Evolutionary conservation across 2,888 invertebrate species (phyloP).

Genomic region (Steinernema carpocapsae): DNA sequence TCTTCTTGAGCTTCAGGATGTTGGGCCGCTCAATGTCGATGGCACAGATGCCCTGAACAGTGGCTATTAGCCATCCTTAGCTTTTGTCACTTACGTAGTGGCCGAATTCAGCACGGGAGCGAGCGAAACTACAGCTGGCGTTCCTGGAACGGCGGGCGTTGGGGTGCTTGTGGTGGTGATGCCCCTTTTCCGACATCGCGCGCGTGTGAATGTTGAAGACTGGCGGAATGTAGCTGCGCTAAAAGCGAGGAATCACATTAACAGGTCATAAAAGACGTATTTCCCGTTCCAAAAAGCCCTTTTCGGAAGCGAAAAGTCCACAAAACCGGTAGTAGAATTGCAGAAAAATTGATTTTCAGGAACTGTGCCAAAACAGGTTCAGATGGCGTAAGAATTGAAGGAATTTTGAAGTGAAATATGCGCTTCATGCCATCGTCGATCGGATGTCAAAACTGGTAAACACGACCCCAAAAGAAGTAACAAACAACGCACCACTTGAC

Average conservation of each 20-base stretch:
- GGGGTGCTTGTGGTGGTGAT: neutral
- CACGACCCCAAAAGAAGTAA: neutral
- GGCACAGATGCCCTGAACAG: neutral
- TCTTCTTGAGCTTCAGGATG: slow-evolving; percentile 1
- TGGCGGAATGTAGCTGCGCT: slow-evolving; percentile 30
- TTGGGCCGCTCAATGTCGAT: neutral
- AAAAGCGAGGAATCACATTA: neutral
- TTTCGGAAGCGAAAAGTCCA: neutral
- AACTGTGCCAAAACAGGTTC: neutral
- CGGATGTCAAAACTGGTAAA: neutral
- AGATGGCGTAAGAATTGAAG: too few relatives aligned
- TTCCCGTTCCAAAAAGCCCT: neutral
- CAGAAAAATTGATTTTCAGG: neutral
- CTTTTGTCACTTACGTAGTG: neutral
- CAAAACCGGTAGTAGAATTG: neutral
- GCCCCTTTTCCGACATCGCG: neutral
- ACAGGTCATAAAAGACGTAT: neutral
- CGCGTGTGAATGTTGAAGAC: slow-evolving; percentile 21
- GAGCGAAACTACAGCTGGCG: too few relatives aligned
- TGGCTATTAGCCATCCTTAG: too few relatives aligned
- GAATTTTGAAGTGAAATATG: too few relatives aligned
- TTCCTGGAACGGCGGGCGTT: neutral
- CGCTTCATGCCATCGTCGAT: neutral
- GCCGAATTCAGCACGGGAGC: too few relatives aligned
- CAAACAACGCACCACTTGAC: slow-evolving; percentile 21